A percentile compares a stretch with the other conserved stretches of the same genome.
These are phyloP conservation scores for Harpagifer antarcticus DNA, from an alignment of 2,797 vertebrate genomes.

Conservation along the genomic window DNA sequence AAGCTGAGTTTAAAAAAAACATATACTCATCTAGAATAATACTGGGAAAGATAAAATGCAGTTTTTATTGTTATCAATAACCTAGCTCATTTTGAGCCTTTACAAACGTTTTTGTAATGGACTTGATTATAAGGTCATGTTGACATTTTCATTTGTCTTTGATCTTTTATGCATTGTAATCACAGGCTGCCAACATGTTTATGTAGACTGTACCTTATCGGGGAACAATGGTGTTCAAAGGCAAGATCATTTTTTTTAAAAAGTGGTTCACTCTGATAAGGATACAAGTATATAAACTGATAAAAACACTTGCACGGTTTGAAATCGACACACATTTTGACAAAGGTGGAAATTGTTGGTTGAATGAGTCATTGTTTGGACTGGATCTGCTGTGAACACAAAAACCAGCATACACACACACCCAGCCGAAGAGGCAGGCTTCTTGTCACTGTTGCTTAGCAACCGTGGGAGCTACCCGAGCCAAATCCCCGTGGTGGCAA, in stretches of 20 bases:
- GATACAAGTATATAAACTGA: conserved; percentile 11
- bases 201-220: conserved; percentile 10
- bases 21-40: neutral
- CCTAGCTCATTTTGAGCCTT: neutral
- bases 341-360: conserved; percentile 35
- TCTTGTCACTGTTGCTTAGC: conserved; percentile 87
- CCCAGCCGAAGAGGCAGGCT: conserved; percentile 82
- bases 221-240: conserved; percentile 10
- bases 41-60: no score
- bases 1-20: neutral
- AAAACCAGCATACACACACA: conserved; percentile 61
- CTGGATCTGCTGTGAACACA: conserved; percentile 75
- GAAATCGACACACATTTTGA: conserved; percentile 57
- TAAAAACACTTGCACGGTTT: conserved; percentile 26
- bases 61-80: neutral
- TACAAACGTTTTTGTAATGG: neutral
- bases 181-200: neutral
- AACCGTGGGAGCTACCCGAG: conserved; percentile 82
- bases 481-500: conserved; percentile 81
- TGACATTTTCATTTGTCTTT: neutral
- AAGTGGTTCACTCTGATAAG: conserved; percentile 23
- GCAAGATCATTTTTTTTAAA: conserved; percentile 6
- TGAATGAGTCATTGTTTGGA: conserved; percentile 79
- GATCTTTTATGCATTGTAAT: conserved; percentile 18
- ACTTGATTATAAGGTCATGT: neutral